phyloP scores from a whole-genome alignment of 2,888 invertebrate genomes.

The Hylaea fasciaria region DNA sequence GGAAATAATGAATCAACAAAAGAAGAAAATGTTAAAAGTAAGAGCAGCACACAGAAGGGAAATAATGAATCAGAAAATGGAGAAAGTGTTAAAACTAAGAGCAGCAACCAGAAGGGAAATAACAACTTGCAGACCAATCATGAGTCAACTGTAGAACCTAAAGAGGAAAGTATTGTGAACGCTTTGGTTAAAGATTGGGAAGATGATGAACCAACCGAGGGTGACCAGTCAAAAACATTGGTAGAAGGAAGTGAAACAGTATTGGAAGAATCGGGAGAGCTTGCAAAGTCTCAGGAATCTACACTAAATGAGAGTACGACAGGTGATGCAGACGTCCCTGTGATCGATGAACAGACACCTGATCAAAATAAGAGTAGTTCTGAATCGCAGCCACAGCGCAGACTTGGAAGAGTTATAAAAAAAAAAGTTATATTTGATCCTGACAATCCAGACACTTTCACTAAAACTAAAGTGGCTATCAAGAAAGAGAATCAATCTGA shows the following conservation, averaged over 20 bases:
- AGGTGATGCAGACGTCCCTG: conserved; percentile 51
- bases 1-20: conserved; percentile 3
- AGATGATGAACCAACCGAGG: conserved; percentile 69
- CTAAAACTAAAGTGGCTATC: conserved; percentile 63
- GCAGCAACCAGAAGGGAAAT: not conserved
- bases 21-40: conserved; percentile 9
- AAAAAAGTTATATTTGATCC: conserved; percentile 91
- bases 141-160: conserved; percentile 34
- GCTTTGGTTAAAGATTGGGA: conserved; percentile 84
- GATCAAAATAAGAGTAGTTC: conserved; percentile 60
- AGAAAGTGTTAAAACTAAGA: conserved; percentile 13
- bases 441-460: conserved; percentile 84
- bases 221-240: conserved; percentile 32
- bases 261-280: conserved; percentile 44
- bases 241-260: conserved; percentile 44
- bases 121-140: conserved; percentile 8
- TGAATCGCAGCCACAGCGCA: conserved; percentile 68
- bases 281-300: conserved; percentile 47
- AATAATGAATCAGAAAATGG: conserved; percentile 42
- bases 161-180: conserved; percentile 74
- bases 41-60: conserved; percentile 18
- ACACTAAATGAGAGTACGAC: conserved; percentile 44
- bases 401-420: conserved; percentile 86
- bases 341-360: conserved; percentile 54
- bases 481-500: conserved; percentile 55